Conservation (phyloP, 2,113 vertebrate genomes). For the Clarias macrocephalus region DNA sequence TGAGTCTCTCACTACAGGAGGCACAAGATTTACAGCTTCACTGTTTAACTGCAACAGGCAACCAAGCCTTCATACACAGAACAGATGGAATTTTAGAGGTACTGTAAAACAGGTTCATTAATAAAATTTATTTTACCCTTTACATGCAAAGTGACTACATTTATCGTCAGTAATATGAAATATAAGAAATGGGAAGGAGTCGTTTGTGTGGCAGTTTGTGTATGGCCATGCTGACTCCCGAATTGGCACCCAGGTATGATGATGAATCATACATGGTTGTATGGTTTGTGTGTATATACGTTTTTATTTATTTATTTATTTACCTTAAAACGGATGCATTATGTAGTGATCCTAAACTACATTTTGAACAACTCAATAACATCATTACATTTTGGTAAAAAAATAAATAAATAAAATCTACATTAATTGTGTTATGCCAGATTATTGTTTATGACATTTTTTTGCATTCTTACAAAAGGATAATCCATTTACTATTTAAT, state of each 20-base stretch:
- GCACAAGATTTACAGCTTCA: constrained; percentile 3
- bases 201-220: too few species aligned
- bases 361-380: not conserved
- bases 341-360: not conserved
- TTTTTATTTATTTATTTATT: not conserved
- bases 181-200: not conserved
- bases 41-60: constrained; percentile 8
- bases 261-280: too few species aligned
- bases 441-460: not conserved
- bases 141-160: not conserved
- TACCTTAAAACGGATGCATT: not conserved
- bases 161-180: not conserved
- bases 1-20: constrained; percentile 3
- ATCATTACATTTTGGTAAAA: not conserved
- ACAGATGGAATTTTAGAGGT: not conserved
- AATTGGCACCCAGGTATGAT: too few species aligned
- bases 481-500: not conserved
- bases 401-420: too few species aligned
- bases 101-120: not conserved
- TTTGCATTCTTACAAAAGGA: not conserved
- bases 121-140: not conserved
- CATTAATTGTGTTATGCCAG: not conserved
- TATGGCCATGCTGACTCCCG: too few species aligned
- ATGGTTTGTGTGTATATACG: too few species aligned
- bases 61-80: not conserved